Base-by-base conservation (phyloP, 2,113 vertebrate genomes). In the Odontesthes bonariensis region DNA sequence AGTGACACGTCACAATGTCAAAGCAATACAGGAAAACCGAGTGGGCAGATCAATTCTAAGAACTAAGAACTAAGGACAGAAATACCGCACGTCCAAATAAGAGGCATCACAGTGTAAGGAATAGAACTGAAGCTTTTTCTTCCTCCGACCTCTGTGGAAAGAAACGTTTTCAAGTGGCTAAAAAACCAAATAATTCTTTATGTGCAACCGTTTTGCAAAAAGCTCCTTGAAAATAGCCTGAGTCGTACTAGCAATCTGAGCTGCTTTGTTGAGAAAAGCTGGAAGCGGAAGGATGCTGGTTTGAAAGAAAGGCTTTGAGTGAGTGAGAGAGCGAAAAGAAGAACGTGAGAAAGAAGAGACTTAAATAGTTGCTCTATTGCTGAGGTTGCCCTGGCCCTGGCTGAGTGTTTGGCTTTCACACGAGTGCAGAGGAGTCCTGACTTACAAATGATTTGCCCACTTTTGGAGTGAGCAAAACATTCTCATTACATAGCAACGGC, bases 231-330 rank as follows among this genome's bases (percentile, higher is more conserved):
- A 67, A 66, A 17, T 17, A 56, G 47, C n/a, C 60, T 19, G 14
- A 68, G 11, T 17, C 60, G 40, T 5, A 32, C 32, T 58, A 66
- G 55, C 38, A 81, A 62, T 47, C 40, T 11, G 69, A 84, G 63
- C 32, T 53, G 61, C 73, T 75, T 68, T 59, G 66, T 53, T 67
- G 40, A 5, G 31, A 9, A 58, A 54, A 77, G 22, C 44, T 73
- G 51, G 42, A 64, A 31, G 32, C 11, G 20, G 42, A 20, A 10
- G 27, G 57, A 69, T 35, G 46, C 22, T 40, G 59, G 23, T 69
- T 38, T 79, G 61, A 77, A 69, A 69, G 46, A 80, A 35, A 56
- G 61, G 38, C 79, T 69, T n/a, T 73, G 57, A 9, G 44, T 64
- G 62, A 70, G 56, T 17, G 38, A 64, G 19, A 35, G 33, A 22